phyloP scores from a whole-genome alignment of 1,140 invertebrate species.

The Drosophila baimaii region DNA sequence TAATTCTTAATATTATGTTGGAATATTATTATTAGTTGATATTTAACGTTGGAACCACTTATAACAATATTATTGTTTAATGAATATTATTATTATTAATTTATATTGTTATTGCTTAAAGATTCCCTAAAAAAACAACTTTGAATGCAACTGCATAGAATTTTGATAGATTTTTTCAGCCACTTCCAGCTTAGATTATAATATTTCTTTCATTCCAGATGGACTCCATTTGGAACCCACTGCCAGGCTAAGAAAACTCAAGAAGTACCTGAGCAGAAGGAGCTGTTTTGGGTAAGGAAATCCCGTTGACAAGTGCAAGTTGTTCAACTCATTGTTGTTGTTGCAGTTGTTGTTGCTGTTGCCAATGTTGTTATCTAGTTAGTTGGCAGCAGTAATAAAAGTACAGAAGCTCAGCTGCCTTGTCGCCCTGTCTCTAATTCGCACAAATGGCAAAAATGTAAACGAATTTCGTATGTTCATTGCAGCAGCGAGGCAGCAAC shows the following conservation, averaged over 20 bases:
- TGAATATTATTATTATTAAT: too few species aligned
- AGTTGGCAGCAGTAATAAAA: slow-evolving; percentile 53
- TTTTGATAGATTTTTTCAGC: not conserved
- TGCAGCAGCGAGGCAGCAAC: slow-evolving; percentile 27
- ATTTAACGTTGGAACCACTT: too few species aligned
- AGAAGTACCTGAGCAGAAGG: not conserved
- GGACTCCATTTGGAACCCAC: not conserved
- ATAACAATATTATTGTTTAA: too few species aligned
- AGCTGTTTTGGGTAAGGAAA: slow-evolving; percentile 45
- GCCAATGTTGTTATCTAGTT: slow-evolving; percentile 20
- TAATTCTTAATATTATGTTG: too few species aligned
- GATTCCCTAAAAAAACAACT: too few species aligned
- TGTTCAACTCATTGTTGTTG: slow-evolving; percentile 30
- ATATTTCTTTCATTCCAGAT: not conserved
- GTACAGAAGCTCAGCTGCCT: slow-evolving; percentile 38
- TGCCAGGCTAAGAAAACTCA: not conserved
- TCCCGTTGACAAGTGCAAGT: slow-evolving; percentile 63
- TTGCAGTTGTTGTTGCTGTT: slow-evolving; percentile 33
- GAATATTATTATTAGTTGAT: too few species aligned
- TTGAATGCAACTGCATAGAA: too few species aligned
- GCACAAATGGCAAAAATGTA: slow-evolving; percentile 76
- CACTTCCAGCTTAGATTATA: not conserved
- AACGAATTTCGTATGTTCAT: slow-evolving; percentile 78
- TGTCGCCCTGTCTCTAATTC: slow-evolving; percentile 64
- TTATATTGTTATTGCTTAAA: too few species aligned